These are phyloP conservation scores for Amazona ochrocephala DNA, from an alignment of 2,797 vertebrate species.

Conservation along the genomic window DNA sequence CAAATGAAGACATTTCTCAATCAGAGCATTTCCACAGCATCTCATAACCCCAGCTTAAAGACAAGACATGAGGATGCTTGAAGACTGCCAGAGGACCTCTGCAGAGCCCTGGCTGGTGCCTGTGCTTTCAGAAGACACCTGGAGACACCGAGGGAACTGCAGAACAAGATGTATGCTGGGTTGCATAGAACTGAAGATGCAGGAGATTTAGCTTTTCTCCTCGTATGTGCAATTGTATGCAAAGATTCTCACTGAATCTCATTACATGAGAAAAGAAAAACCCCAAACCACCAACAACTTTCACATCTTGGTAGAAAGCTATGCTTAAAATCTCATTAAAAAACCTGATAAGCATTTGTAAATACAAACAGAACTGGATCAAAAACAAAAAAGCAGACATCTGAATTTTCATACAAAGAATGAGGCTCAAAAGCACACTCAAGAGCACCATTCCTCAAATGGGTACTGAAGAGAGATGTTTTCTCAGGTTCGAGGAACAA, in stretches of 20 bases:
- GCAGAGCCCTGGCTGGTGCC: conserved; percentile 49
- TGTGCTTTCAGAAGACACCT: conserved; percentile 39
- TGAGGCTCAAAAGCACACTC: not conserved
- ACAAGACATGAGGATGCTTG: conserved; percentile 4
- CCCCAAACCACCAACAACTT: not conserved
- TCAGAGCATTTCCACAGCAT: conserved; percentile 50
- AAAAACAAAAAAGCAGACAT: conserved; percentile 37
- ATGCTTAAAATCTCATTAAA: not conserved
- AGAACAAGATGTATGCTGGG: not conserved
- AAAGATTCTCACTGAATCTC: not conserved
- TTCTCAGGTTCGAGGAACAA: conserved; percentile 43
- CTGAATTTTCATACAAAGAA: conserved; percentile 10
- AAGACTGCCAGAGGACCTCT: conserved; percentile 33
- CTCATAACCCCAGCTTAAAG: conserved; percentile 21
- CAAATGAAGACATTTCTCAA: not conserved
- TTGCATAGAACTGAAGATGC: not conserved
- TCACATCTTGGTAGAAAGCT: not conserved
- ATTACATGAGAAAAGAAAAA: not conserved
- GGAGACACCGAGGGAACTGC: not conserved
- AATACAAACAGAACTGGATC: conserved; percentile 43
- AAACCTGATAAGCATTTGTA: conserved; percentile 30
- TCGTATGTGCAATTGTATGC: not conserved
- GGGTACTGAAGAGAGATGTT: not conserved
- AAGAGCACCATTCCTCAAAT: not conserved
- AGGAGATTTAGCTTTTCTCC: not conserved